These are phyloP conservation scores for Picus viridis DNA, from an alignment of 2,797 vertebrate species.

Conservation along the genomic window DNA sequence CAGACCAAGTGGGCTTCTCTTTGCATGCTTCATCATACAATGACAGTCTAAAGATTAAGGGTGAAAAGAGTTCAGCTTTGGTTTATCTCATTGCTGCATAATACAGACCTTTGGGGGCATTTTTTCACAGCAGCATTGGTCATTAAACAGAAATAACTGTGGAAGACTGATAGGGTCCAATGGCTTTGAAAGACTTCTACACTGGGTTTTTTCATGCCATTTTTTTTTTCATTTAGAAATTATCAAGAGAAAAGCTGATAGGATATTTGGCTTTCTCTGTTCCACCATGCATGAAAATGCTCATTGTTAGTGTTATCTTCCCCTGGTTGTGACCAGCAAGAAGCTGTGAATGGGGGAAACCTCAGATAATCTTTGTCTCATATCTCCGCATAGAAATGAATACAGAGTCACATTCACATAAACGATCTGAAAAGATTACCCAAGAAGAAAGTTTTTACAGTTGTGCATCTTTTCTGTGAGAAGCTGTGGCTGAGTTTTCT, in stretches of 20 bases:
- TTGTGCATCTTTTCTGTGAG: background rate
- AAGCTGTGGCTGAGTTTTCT: background rate
- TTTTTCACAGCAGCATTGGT: background rate
- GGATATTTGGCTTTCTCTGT: background rate
- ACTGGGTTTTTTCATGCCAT: background rate
- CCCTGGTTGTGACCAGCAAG: background rate
- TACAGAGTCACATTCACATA: background rate
- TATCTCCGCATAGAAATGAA: background rate
- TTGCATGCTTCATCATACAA: background rate
- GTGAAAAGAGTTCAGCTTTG: background rate
- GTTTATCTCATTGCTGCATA: background rate
- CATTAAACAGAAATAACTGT: background rate
- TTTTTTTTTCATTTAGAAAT: background rate
- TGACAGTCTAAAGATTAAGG: background rate
- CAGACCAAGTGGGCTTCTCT: background rate
- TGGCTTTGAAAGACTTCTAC: background rate
- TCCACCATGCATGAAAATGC: background rate
- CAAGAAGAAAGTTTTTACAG: background rate
- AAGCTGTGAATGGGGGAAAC: background rate
- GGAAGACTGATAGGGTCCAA: background rate
- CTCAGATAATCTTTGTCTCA: background rate
- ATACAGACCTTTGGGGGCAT: background rate
- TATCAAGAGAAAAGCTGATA: background rate
- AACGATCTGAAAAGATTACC: background rate
- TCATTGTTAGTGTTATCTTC: background rate